Percentiles rank a stretch among this genome's conserved stretches.
These are phyloP conservation scores for Chironex yamaguchii DNA, from an alignment of 30 jellyfish, hydroid and myxozoan genomes.

Conservation along the genomic window DNA sequence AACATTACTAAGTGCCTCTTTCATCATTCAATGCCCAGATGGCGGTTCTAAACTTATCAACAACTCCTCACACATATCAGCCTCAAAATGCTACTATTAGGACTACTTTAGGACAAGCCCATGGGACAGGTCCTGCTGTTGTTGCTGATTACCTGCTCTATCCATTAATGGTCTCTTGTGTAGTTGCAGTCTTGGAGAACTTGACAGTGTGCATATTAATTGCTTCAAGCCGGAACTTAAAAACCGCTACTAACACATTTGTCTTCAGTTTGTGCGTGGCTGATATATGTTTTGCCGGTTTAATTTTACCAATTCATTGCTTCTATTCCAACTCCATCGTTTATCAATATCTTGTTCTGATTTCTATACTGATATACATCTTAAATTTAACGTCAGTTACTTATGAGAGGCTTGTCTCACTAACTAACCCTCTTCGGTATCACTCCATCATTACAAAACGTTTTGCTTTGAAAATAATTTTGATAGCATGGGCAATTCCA, in stretches of 20 bases:
- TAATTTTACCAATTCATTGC: conserved; percentile 67
- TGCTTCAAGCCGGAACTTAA: conserved; percentile 23
- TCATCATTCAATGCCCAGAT: too few relatives aligned
- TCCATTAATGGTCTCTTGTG: conserved; percentile 71
- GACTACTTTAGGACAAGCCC: too few relatives aligned
- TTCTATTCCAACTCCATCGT: conserved; percentile 32
- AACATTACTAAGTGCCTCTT: too few relatives aligned
- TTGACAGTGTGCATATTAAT: conserved; percentile 75
- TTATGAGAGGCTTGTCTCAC: conserved; percentile 78
- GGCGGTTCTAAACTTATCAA: too few relatives aligned
- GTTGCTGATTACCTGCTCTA: conserved; percentile 3
- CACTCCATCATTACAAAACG: conserved; percentile 68
- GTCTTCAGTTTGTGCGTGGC: conserved; percentile 81
- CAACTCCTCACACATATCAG: too few relatives aligned
- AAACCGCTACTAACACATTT: conserved; percentile 81
- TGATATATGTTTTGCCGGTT: conserved; percentile 74
- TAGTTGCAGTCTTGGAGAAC: conserved; percentile 74
- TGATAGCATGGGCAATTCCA: conserved; percentile 74
- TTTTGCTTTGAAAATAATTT: conserved; percentile 53
- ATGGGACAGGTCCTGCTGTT: too few relatives aligned
- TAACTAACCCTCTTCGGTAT: conserved; percentile 79
- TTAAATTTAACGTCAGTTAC: conserved; percentile 82
- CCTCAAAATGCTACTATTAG: too few relatives aligned
- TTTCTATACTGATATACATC: conserved; percentile 65
- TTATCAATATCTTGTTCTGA: conserved; percentile 57